Evolutionary conservation across 1,140 invertebrate species (phyloP).

Genomic region (Hestina assimilis): DNA sequence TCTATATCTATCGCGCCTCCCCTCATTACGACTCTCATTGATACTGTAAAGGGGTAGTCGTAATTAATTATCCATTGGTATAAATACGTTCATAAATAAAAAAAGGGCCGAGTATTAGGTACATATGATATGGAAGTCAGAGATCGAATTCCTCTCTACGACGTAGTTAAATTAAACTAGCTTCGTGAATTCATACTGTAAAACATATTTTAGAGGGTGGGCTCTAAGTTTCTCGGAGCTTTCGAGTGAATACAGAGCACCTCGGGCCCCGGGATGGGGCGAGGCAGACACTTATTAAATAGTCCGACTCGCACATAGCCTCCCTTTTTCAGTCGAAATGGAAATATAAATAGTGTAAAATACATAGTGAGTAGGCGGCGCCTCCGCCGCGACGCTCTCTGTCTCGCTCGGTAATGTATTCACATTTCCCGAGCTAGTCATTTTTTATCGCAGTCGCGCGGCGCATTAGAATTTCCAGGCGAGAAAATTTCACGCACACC

Average conservation of each 20-base stretch:
- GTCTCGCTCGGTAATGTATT: conserved; percentile 71
- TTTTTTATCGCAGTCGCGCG: conserved; percentile 75
- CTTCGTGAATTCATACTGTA: background rate
- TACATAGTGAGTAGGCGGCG: conserved; percentile 38
- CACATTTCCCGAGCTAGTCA: conserved; percentile 67
- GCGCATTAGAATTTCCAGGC: conserved; percentile 73
- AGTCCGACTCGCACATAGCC: conserved; percentile 40
- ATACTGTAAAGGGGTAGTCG: conserved; percentile 3
- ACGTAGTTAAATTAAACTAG: background rate
- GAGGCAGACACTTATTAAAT: conserved; percentile 32
- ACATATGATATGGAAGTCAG: no score
- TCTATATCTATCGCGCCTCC: conserved; percentile 23
- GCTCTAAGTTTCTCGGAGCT: background rate
- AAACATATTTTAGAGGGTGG: conserved; percentile 16
- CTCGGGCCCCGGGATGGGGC: conserved; percentile 11
- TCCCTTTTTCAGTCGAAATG: conserved; percentile 57
- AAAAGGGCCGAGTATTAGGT: background rate
- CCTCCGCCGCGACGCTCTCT: conserved; percentile 32
- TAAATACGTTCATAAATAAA: background rate
- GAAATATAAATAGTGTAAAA: conserved; percentile 58
- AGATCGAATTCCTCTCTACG: no score
- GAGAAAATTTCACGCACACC: conserved; percentile 71
- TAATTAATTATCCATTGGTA: background rate
- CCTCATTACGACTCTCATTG: conserved; percentile 11
- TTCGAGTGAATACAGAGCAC: background rate